These are phyloP conservation scores for Rhizomys pruinosus DNA, from an alignment of 2,113 vertebrate genomes.

Conservation along the genomic window DNA sequence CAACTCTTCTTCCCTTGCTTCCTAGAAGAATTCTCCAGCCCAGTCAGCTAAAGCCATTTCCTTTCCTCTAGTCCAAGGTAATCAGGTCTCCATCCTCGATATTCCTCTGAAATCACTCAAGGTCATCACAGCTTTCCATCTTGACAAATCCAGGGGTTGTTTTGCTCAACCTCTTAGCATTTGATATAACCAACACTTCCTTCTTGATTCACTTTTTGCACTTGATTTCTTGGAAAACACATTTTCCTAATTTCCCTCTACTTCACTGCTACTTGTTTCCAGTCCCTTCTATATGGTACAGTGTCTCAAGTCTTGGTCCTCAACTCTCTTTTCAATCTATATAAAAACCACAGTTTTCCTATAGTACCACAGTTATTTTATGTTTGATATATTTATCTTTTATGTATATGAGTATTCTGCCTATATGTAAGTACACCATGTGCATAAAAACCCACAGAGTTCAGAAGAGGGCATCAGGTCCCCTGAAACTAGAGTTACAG, in stretches of 20 bases:
- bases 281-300: background rate
- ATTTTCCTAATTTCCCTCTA: conserved; percentile 5
- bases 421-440: no score
- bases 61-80: background rate
- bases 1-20: background rate
- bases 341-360: background rate
- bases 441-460: no score
- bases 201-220: background rate
- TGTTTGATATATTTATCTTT: background rate
- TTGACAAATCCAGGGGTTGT: conserved; percentile 30
- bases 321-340: conserved; percentile 1
- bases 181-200: background rate
- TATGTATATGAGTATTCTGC: no score
- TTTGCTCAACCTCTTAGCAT: background rate
- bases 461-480: no score
- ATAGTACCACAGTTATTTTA: background rate
- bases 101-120: conserved; percentile 34
- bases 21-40: background rate
- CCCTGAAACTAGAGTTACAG: no score
- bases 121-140: conserved; percentile 2
- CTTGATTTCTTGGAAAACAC: conserved; percentile 30
- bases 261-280: background rate
- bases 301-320: background rate
- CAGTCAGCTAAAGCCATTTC: background rate
- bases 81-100: background rate